A percentile compares a stretch with the other conserved stretches of the same genome.
Conservation (phyloP, 2,113 vertebrate species). For the Pagrus major region DNA sequence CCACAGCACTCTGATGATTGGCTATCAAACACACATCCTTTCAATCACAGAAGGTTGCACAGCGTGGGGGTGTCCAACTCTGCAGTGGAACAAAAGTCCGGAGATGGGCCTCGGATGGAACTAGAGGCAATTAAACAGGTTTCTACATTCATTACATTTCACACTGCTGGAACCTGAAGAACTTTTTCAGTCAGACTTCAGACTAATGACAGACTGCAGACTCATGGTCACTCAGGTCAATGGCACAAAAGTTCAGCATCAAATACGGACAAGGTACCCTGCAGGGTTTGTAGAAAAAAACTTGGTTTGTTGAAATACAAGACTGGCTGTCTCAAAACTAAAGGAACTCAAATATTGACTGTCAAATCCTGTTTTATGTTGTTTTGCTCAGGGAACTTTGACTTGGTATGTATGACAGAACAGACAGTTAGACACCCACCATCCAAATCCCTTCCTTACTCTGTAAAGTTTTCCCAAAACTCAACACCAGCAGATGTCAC, state of each 20-base stretch:
- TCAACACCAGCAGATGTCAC: slow-evolving; percentile 76
- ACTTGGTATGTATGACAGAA: not conserved
- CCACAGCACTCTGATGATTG: slow-evolving; percentile 16
- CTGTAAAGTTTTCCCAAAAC: slow-evolving; percentile 10
- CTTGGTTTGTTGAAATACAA: slow-evolving; percentile 26
- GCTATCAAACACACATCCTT: slow-evolving; percentile 50
- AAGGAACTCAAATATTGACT: slow-evolving; percentile 9
- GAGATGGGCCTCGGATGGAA: slow-evolving; percentile 20
- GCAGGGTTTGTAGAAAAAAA: slow-evolving; percentile 18
- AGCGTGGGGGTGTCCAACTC: slow-evolving; percentile 40
- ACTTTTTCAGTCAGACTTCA: slow-evolving; percentile 35
- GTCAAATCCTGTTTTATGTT: not conserved
- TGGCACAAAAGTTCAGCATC: slow-evolving; percentile 47
- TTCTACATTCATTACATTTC: slow-evolving; percentile 42
- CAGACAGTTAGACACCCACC: slow-evolving; percentile 2
- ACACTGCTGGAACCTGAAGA: slow-evolving; percentile 17
- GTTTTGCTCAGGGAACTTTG: slow-evolving; percentile 16
- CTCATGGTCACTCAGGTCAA: slow-evolving; percentile 14
- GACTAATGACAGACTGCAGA: slow-evolving; percentile 40
- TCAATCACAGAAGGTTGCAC: slow-evolving; percentile 45
- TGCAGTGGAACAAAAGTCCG: slow-evolving; percentile 30
- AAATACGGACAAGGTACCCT: slow-evolving; percentile 22
- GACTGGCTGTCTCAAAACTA: slow-evolving; percentile 5
- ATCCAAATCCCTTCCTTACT: not conserved
- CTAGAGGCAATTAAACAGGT: slow-evolving; percentile 51